phyloP scores from a whole-genome alignment of 1,140 invertebrate species.

The Drosophila persimilis region DNA sequence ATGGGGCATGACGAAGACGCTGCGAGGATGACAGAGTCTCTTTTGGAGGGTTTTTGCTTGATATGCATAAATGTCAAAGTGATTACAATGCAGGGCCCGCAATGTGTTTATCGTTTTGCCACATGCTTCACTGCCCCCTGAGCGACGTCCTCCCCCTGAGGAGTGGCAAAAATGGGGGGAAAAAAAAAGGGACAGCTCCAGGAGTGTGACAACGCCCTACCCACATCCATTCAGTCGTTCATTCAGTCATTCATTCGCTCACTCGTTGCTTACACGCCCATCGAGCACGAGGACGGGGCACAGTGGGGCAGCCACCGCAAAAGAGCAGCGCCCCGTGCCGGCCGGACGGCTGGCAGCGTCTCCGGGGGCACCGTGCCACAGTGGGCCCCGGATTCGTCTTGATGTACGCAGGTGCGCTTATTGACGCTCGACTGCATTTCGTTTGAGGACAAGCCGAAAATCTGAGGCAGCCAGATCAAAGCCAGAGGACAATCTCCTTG shows the following conservation, averaged over 20 bases:
- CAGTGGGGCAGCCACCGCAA: conserved; percentile 24
- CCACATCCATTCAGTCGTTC: conserved; percentile 45
- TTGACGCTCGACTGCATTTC: conserved; percentile 71
- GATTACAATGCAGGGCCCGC: conserved; percentile 75
- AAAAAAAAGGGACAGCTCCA: conserved; percentile 35
- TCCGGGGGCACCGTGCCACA: conserved; percentile 6
- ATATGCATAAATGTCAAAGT: conserved; percentile 82
- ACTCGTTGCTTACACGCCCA: conserved; percentile 77
- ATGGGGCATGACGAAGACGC: conserved; percentile 19
- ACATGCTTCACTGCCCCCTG: conserved; percentile 55
- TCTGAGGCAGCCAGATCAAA: conserved; percentile 75
- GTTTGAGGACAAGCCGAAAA: conserved; percentile 75
- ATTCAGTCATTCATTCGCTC: conserved; percentile 66
- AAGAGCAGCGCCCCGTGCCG: background rate
- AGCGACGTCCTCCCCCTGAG: background rate
- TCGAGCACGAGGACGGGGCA: conserved; percentile 61
- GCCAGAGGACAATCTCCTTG: conserved; percentile 44
- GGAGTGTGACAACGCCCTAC: conserved; percentile 64
- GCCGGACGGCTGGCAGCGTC: background rate
- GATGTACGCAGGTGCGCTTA: conserved; percentile 78
- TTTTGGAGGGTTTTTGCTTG: conserved; percentile 56
- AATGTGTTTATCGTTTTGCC: conserved; percentile 80
- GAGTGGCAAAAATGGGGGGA: background rate
- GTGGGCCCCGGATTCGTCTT: conserved; percentile 40
- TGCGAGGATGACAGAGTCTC: conserved; percentile 32